Evolutionary conservation across 2,797 vertebrate genomes (phyloP).

Genomic region (Macropus fuliginosus): DNA sequence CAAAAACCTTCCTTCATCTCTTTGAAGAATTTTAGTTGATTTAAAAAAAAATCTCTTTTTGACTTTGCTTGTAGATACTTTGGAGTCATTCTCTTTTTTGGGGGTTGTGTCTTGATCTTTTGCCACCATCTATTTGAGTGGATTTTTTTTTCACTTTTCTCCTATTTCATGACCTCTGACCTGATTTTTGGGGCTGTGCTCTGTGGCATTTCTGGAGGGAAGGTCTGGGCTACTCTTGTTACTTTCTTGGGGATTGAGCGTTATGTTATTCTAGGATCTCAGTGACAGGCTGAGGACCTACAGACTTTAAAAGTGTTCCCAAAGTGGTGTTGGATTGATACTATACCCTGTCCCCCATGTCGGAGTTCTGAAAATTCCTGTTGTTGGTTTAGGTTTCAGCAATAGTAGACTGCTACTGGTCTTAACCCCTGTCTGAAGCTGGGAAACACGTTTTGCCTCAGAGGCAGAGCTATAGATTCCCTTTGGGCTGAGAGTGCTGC

Average conservation of each 20-base stretch:
- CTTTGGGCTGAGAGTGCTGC: not conserved
- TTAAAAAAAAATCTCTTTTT: too few species aligned
- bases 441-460: not conserved
- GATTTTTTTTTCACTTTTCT: too few species aligned
- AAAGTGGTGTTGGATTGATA: not conserved
- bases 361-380: not conserved
- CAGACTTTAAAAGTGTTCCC: not conserved
- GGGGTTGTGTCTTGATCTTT: too few species aligned
- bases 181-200: not conserved
- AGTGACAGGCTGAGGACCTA: not conserved
- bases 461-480: not conserved
- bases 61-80: too few species aligned
- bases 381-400: not conserved
- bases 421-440: not conserved
- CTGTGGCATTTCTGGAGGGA: not conserved
- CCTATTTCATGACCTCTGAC: not conserved
- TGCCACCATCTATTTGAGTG: too few species aligned
- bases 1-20: not conserved
- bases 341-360: not conserved
- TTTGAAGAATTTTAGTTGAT: not conserved
- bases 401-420: not conserved
- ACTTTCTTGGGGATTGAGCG: not conserved
- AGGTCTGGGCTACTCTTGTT: not conserved
- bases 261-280: not conserved
- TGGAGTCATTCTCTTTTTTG: too few species aligned